These are phyloP conservation scores for Tolypeutes matacus DNA, from an alignment of 2,797 vertebrate genomes.

Conservation along the genomic window DNA sequence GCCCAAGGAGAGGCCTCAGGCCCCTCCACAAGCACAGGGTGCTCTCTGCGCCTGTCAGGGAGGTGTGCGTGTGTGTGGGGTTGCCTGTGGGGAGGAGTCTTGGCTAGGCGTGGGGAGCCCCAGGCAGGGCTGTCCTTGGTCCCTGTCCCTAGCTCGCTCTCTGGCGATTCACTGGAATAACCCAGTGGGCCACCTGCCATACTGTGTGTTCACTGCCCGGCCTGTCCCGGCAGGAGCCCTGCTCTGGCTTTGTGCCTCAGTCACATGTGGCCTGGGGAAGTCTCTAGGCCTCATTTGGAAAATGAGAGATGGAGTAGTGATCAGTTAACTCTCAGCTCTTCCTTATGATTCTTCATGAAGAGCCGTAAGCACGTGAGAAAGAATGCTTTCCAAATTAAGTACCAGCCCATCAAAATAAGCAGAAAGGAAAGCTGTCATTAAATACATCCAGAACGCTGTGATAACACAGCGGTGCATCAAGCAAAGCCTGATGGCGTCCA, in stretches of 20 bases:
- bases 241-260: background rate
- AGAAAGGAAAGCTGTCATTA: background rate
- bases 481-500: fast-evolving
- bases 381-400: background rate
- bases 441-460: fast-evolving
- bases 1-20: background rate
- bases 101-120: background rate
- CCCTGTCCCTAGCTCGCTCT: background rate
- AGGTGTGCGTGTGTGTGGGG: fast-evolving
- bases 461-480: fast-evolving
- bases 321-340: background rate
- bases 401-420: background rate
- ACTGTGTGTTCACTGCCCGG: fast-evolving
- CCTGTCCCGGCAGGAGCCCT: fast-evolving
- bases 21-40: background rate
- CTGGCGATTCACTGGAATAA: background rate
- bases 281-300: background rate
- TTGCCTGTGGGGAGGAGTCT: background rate
- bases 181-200: background rate
- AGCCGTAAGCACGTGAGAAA: fast-evolving
- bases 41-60: background rate
- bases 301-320: background rate
- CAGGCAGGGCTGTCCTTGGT: background rate
- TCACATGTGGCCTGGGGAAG: background rate
- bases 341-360: background rate